Evolutionary conservation across 2,888 invertebrate species (phyloP).

Genomic region (Sthenelais limicola): DNA sequence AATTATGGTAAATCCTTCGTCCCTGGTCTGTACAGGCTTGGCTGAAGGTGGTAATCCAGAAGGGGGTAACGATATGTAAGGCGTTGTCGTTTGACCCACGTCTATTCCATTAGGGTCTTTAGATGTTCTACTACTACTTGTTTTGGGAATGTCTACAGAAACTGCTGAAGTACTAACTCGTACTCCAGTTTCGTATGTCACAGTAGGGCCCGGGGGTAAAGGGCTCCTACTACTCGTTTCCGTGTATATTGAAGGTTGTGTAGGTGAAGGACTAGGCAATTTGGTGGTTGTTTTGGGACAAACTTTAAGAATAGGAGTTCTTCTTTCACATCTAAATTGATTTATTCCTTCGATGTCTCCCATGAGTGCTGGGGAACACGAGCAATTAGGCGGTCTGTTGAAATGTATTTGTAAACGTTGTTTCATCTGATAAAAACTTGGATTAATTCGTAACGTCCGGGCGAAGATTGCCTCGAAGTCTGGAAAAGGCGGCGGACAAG

Average conservation of each 20-base stretch:
- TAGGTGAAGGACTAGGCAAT: too few species aligned
- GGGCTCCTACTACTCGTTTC: slow-evolving; percentile 13
- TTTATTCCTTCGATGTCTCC: not conserved
- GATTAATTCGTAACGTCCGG: slow-evolving; percentile 27
- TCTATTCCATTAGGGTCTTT: slow-evolving; percentile 7
- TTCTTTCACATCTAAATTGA: not conserved
- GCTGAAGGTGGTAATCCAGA: slow-evolving; percentile 23
- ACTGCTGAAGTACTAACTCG: too few species aligned
- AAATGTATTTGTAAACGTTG: not conserved
- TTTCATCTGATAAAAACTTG: not conserved
- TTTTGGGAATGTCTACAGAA: too few species aligned
- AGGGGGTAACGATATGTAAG: not conserved
- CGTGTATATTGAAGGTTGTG: too few species aligned
- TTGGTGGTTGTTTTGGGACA: too few species aligned
- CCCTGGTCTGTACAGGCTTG: slow-evolving; percentile 14
- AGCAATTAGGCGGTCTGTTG: slow-evolving; percentile 23
- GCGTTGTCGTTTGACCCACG: not conserved
- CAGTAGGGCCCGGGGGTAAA: slow-evolving; percentile 17
- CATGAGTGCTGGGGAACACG: slow-evolving; percentile 34
- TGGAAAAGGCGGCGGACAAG: slow-evolving; percentile 36
- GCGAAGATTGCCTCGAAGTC: slow-evolving; percentile 34
- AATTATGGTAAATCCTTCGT: slow-evolving; percentile 26
- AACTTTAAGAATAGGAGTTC: too few species aligned
- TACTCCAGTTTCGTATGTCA: too few species aligned
- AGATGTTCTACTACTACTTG: not conserved